These are phyloP conservation scores for Acanthisitta chloris DNA, from an alignment of 2,113 vertebrate species.

Conservation along the genomic window DNA sequence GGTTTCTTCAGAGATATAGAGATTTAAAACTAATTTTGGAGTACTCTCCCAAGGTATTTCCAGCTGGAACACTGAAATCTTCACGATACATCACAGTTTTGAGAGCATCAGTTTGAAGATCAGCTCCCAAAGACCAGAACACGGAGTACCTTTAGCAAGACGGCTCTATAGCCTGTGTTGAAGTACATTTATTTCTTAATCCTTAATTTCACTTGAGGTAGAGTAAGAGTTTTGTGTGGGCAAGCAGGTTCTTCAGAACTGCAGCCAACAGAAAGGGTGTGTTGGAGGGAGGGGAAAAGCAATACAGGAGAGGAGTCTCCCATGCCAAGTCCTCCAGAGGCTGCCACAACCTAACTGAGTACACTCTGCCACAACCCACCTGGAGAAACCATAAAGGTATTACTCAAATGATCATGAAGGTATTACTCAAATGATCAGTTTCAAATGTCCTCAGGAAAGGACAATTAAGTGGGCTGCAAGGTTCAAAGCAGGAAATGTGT, in stretches of 20 bases:
- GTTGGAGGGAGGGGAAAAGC: constrained; percentile 13
- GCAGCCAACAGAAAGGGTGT: constrained; percentile 50
- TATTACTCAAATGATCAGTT: neutral
- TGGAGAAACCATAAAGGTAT: neutral
- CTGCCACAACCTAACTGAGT: neutral
- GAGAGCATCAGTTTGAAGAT: neutral
- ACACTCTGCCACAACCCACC: neutral
- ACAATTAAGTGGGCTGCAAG: neutral
- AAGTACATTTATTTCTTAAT: constrained; percentile 11
- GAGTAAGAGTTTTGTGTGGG: constrained; percentile 51
- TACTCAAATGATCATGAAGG: neutral
- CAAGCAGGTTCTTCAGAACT: constrained; percentile 47
- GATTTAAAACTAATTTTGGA: neutral
- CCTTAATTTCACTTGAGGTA: neutral
- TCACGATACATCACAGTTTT: neutral
- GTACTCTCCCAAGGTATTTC: neutral
- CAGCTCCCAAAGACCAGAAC: neutral
- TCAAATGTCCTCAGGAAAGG: constrained; percentile 18
- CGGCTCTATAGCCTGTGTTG: neutral
- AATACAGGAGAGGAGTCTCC: neutral
- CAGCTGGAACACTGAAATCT: neutral
- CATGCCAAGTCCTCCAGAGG: neutral
- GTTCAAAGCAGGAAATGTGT: neutral
- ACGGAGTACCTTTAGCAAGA: neutral
- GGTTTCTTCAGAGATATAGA: neutral